Conservation (phyloP, 2,113 vertebrate genomes). For the Lanius collurio region DNA sequence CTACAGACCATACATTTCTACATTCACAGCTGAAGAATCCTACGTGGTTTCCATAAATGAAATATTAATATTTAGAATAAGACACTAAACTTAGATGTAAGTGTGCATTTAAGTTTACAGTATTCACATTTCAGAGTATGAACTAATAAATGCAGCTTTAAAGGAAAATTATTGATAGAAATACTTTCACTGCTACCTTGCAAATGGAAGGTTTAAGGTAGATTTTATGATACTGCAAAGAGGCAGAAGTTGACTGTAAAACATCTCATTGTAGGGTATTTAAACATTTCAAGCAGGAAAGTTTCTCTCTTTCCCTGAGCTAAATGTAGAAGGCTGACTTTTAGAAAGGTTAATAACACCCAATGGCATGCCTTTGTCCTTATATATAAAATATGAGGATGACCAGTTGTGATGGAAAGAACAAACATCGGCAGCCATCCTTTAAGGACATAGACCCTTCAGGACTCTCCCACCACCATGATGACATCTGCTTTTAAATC, state of each 20-base stretch:
- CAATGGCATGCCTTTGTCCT: background rate
- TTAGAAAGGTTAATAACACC: slow-evolving; percentile 53
- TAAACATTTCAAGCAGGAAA: background rate
- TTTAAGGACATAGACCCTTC: background rate
- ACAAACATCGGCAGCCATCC: background rate
- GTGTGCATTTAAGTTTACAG: background rate
- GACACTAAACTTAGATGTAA: background rate
- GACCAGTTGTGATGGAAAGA: slow-evolving; percentile 12
- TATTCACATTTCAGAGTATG: background rate
- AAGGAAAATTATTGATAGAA: background rate
- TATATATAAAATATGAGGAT: slow-evolving; percentile 20
- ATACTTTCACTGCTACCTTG: background rate
- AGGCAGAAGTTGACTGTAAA: background rate
- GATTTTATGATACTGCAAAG: background rate
- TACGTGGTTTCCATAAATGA: background rate
- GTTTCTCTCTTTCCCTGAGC: background rate
- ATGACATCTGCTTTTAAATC: background rate
- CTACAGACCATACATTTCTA: background rate
- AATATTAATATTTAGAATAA: background rate
- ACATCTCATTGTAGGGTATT: background rate
- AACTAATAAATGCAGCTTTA: background rate
- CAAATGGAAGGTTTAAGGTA: background rate
- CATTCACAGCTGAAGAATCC: background rate
- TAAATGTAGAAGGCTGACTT: slow-evolving; percentile 40
- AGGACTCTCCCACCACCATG: background rate